A percentile compares a stretch with the other conserved stretches of the same genome.
Conservation (phyloP, 2,113 vertebrate genomes). For the Lagenorhynchus albirostris region DNA sequence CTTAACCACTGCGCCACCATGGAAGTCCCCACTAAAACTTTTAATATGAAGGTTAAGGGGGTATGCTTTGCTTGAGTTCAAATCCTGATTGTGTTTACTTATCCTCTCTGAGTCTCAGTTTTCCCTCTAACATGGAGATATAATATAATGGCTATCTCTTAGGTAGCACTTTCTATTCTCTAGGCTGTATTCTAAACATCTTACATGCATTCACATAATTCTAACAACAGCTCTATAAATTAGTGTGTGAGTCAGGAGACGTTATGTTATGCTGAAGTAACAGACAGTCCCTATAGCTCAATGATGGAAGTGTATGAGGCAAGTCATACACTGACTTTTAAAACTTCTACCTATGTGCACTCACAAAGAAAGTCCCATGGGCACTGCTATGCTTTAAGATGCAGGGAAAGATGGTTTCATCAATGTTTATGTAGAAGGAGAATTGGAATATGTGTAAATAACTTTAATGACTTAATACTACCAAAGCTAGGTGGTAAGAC, state of each 20-base stretch:
- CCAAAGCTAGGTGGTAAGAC: too few species aligned
- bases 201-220: not conserved
- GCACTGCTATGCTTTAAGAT: not conserved
- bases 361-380: not conserved
- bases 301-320: not conserved
- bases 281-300: not conserved
- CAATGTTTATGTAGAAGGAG: not conserved
- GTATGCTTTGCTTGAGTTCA: not conserved
- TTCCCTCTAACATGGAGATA: not conserved
- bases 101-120: not conserved
- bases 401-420: not conserved
- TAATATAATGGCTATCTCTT: not conserved
- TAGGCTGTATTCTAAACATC: not conserved
- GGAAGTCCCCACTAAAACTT: not conserved
- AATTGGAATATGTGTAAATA: not conserved
- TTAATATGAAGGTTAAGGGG: not conserved
- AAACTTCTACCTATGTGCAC: not conserved
- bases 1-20: too few species aligned
- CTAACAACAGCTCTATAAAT: not conserved
- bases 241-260: not conserved
- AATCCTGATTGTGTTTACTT: not conserved
- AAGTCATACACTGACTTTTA: not conserved
- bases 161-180: not conserved
- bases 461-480: not conserved
- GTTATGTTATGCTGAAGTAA: not conserved